These are phyloP conservation scores for Electrona antarctica DNA, from an alignment of 2,113 vertebrate genomes.

Conservation along the genomic window DNA sequence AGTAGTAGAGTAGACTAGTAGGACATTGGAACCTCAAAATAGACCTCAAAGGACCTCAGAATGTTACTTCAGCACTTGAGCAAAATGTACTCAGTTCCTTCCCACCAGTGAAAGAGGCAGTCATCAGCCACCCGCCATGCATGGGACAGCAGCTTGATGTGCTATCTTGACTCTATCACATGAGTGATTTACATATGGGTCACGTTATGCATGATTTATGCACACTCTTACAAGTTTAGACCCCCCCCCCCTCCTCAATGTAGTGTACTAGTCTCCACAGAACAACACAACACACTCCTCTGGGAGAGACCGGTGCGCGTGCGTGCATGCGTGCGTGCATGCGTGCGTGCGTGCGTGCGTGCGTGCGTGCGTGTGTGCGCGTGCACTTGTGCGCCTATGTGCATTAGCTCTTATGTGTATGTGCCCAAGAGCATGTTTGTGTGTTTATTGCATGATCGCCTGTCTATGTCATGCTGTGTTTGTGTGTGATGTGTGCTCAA, in stretches of 20 bases:
- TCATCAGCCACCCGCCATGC: constrained; percentile 16
- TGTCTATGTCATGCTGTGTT: no score
- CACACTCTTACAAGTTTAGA: constrained; percentile 61
- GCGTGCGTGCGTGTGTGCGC: not conserved
- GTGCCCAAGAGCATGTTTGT: no score
- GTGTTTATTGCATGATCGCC: no score
- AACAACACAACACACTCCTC: constrained; percentile 33
- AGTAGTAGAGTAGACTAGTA: no score
- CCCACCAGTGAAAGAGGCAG: constrained; percentile 24
- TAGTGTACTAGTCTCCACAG: constrained; percentile 36
- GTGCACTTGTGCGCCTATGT: not conserved
- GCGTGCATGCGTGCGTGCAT: not conserved
- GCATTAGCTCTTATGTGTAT: not conserved
- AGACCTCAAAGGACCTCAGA: no score
- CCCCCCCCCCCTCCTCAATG: constrained; percentile 2
- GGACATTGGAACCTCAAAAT: no score
- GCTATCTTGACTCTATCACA: constrained; percentile 52
- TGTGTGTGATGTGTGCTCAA: not conserved
- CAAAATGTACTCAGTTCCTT: not conserved
- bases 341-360: constrained; percentile 1
- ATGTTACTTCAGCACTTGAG: no score
- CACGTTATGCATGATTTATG: constrained; percentile 73
- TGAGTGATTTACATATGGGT: constrained; percentile 74
- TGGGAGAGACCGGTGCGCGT: constrained; percentile 29
- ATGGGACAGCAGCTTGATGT: constrained; percentile 3